phyloP scores from a whole-genome alignment of 23 tunicate species.

The Trididemnum nubilum region DNA sequence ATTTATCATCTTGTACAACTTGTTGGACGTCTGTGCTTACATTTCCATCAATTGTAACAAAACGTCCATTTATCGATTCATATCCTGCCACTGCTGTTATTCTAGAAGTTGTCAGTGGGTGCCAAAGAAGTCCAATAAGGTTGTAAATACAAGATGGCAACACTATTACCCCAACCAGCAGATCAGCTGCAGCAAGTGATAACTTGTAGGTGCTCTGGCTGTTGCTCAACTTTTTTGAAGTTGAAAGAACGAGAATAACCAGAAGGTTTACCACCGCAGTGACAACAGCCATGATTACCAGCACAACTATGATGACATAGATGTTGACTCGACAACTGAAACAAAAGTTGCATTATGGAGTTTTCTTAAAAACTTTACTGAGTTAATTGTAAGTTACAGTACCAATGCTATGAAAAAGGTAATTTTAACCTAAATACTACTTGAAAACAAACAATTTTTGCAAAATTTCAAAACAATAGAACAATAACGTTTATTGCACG shows the following conservation, averaged over 20 bases:
- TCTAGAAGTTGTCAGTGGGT: neutral
- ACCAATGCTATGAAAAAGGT: no score
- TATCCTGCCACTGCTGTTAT: slow-evolving; percentile 18
- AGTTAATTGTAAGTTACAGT: no score
- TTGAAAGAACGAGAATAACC: slow-evolving; percentile 38
- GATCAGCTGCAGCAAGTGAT: slow-evolving; percentile 61
- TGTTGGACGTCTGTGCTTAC: slow-evolving; percentile 12
- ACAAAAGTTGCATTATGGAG: neutral
- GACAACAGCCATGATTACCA: slow-evolving; percentile 32
- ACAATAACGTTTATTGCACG: no score
- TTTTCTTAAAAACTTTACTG: no score
- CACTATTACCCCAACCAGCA: slow-evolving; percentile 56
- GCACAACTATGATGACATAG: slow-evolving; percentile 28
- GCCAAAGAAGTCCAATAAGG: neutral
- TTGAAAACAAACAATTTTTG: no score
- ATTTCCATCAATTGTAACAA: neutral
- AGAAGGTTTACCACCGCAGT: slow-evolving; percentile 44
- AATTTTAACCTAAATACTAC: no score
- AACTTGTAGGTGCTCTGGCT: slow-evolving; percentile 70
- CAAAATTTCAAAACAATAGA: no score
- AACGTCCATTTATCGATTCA: neutral
- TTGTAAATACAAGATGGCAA: slow-evolving; percentile 49
- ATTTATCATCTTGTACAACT: neutral
- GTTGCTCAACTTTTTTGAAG: slow-evolving; percentile 35
- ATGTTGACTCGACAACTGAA: slow-evolving; percentile 61